Evolutionary conservation across 2,113 vertebrate genomes (phyloP).

Genomic region (Sceloporus undulatus): DNA sequence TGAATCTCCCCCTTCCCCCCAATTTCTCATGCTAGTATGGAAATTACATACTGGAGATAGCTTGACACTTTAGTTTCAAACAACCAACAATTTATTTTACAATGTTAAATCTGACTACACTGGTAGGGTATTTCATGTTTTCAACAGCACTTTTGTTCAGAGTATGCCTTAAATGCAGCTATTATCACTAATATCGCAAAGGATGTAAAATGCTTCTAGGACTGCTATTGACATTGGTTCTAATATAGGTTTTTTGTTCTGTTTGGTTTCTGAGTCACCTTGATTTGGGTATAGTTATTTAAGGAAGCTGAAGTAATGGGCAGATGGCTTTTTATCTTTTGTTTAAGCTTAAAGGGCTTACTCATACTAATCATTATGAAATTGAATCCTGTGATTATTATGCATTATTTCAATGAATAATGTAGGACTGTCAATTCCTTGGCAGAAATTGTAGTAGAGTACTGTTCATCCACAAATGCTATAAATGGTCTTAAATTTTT

Average conservation of each 20-base stretch:
- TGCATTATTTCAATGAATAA: constrained; percentile 71
- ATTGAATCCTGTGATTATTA: constrained; percentile 55
- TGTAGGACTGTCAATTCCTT: constrained; percentile 65
- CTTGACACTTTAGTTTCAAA: not conserved
- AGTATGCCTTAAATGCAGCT: not conserved
- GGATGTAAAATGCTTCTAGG: constrained; percentile 38
- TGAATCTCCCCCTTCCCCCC: not conserved
- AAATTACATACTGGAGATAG: not conserved
- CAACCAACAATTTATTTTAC: not conserved
- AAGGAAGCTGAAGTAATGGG: constrained; percentile 24
- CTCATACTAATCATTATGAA: constrained; percentile 71
- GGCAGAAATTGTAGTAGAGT: constrained; percentile 55
- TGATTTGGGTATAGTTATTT: constrained; percentile 49
- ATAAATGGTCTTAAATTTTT: constrained; percentile 67
- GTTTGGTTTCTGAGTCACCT: constrained; percentile 55
- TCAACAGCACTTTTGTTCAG: constrained; percentile 11
- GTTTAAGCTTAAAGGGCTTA: constrained; percentile 63
- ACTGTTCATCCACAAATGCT: constrained; percentile 60
- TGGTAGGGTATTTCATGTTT: not conserved
- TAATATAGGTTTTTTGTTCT: constrained; percentile 37
- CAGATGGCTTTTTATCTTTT: constrained; percentile 67
- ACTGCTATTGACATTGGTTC: constrained; percentile 48
- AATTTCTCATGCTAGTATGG: not conserved
- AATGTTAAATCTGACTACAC: not conserved
- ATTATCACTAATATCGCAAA: constrained; percentile 7